Evolutionary conservation across 2,113 vertebrate species (phyloP).

Genomic region (Pagrus major): DNA sequence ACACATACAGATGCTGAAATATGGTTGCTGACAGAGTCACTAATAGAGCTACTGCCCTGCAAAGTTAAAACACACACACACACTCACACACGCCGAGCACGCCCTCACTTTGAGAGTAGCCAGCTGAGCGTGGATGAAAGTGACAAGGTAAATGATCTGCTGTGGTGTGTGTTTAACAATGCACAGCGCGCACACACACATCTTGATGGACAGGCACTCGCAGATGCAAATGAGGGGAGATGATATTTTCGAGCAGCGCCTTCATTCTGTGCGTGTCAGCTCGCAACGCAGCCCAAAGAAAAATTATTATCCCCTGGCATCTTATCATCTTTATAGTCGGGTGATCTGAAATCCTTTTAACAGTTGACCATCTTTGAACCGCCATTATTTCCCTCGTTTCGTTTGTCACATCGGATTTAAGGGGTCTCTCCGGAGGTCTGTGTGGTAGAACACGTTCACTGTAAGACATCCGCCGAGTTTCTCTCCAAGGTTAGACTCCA

Average conservation of each 20-base stretch:
- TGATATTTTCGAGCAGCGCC: constrained; percentile 39
- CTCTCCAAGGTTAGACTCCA: not conserved
- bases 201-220: constrained; percentile 23
- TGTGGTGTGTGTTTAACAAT: constrained; percentile 26
- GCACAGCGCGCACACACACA: constrained; percentile 2
- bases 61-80: constrained; percentile 62
- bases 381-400: constrained; percentile 2
- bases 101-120: constrained; percentile 51
- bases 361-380: constrained; percentile 49
- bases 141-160: constrained; percentile 43
- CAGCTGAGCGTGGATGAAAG: constrained; percentile 45
- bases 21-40: constrained; percentile 62
- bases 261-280: constrained; percentile 5
- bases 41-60: constrained; percentile 73
- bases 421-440: not conserved
- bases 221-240: constrained; percentile 27
- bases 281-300: not conserved
- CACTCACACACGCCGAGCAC: too few relatives aligned
- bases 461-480: not conserved
- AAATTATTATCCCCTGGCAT: constrained; percentile 36
- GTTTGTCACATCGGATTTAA: constrained; percentile 33
- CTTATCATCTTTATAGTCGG: constrained; percentile 18
- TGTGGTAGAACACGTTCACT: not conserved
- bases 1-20: constrained; percentile 64
- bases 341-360: constrained; percentile 54